These are phyloP conservation scores for Oncorhynchus gorbuscha DNA, from an alignment of 2,113 vertebrate species.

Conservation along the genomic window DNA sequence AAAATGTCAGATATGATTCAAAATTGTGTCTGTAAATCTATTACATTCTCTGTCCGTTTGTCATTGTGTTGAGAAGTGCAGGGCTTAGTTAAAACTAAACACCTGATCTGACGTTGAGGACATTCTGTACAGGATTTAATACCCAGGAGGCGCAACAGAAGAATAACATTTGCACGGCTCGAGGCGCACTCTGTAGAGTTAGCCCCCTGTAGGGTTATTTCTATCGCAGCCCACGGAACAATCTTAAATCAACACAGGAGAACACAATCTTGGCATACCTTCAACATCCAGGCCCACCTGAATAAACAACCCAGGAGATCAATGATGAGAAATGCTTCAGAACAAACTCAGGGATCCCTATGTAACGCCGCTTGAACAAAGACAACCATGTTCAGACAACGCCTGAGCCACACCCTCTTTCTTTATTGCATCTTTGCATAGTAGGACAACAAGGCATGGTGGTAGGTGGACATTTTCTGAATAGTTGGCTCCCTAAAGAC, in stretches of 20 bases:
- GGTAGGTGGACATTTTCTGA: neutral
- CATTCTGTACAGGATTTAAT: constrained; percentile 1
- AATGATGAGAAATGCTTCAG: neutral
- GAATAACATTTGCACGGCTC: constrained; percentile 30
- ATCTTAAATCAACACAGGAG: neutral
- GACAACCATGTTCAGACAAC: neutral
- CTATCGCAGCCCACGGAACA: neutral
- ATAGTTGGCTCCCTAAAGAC: too few relatives aligned
- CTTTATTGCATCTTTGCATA: neutral
- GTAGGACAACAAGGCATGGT: neutral
- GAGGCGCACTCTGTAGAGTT: neutral
- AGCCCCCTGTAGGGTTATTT: neutral
- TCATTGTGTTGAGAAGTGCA: neutral
- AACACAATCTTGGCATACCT: neutral
- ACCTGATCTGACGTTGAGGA: neutral
- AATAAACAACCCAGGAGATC: constrained; percentile 10
- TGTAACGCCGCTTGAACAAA: neutral
- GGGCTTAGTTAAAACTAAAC: neutral
- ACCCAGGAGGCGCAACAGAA: constrained; percentile 1
- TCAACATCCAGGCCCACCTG: neutral
- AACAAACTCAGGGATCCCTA: neutral
- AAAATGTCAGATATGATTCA: neutral
- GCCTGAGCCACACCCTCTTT: constrained; percentile 3
- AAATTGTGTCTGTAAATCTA: neutral
- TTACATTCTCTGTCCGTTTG: neutral